Base-by-base conservation (phyloP, 2,797 vertebrate genomes). In the Rhynchotus rufescens region DNA sequence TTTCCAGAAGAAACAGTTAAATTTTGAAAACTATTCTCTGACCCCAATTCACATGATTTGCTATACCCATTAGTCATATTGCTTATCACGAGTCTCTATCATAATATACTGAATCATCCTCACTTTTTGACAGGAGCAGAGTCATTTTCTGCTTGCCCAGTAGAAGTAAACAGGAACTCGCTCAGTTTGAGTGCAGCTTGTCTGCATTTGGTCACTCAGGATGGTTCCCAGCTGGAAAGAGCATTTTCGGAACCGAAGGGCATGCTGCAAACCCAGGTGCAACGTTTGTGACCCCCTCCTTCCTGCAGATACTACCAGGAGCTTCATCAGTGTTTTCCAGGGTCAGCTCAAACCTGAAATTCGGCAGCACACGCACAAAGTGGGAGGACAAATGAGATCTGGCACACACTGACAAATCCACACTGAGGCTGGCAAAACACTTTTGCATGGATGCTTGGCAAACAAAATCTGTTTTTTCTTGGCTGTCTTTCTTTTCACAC, bases 181-280 rank as follows among this genome's bases (percentile, higher is more conserved):
- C 49, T 26, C 36, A n/a, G 38, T n/a, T 14, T 14, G 34, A n/a
- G 38, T 17, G 16, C 23, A 52, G 12, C 30, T 52, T 42, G 14
- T 11, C 36, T 42, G 10, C 4, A 14, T 40, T 56, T 73, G 14
- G 16, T 49, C 32, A 25, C 64, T 44, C 30, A 6, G 25, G 10
- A 30, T 3, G 25, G 23, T 13, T 7, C 15, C 25, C 61, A 80
- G 10, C 9, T 5, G 30, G 36, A n/a, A 62, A 66, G 34, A 34
- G 36, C 21, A 30, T 64, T 66, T 87, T 34, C 60, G 76, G 42
- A 69, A 56, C 17, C 11, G 7, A 60, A 17, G 28, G 25, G 62
- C 16, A 3, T 7, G 1, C 42, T 26, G 42, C 14, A 56, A 69
- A 19, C 3, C 1, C 1, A 7, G 34, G 30, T 0, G 0, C 1